Base-by-base conservation (phyloP, 1,140 invertebrate genomes). In the Gryon sp. region DNA sequence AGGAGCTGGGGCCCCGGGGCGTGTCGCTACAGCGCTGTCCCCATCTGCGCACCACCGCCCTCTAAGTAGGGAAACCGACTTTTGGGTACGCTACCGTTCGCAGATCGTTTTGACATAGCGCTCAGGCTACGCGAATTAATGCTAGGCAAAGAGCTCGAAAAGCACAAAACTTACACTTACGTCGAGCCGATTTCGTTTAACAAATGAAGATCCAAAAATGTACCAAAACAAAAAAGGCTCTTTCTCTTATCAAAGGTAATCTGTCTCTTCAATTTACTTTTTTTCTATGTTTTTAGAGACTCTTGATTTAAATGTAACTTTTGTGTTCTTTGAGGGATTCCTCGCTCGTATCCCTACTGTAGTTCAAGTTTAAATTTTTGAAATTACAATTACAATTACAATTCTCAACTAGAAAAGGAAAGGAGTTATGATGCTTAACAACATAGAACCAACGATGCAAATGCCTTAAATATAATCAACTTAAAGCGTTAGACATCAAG, bases 1-100 rank as follows among this genome's bases (percentile, higher is more conserved):
- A 89, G 87, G 85, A 88, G 81, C 84, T 84, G 85, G 84, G 86
- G 86, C 87, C 86, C 87, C 86, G 86, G 87, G 87, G 86, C 80
- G 84, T 87, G 83, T 87, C 86, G 81, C 79, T 86, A 78, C 85
- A 83, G 80, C 86, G 87, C 80, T 88, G 86, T 85, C 87, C 87
- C 82, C 80, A 86, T 66, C 80, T 89, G 78, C 87, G 87, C 84
- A 89, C 87, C 78, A 88, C 87, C 76, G 86, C 86, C 82, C 85
- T 88, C 45, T 88, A 85, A 80, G 24, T 18, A 70, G 74, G 65
- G 52, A 60, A 52, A 28, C 18, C 53, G 66, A 26, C 60, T 60
- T 68, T n/a, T n/a, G n/a, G 74, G 57, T 66, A 60, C 73, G 65
- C 73, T 65, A 68, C 18, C 59, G 28, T 63, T 76, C 50, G 52